phyloP scores from a whole-genome alignment of 2,888 invertebrate genomes.

The Patella ulyssiponensis region DNA sequence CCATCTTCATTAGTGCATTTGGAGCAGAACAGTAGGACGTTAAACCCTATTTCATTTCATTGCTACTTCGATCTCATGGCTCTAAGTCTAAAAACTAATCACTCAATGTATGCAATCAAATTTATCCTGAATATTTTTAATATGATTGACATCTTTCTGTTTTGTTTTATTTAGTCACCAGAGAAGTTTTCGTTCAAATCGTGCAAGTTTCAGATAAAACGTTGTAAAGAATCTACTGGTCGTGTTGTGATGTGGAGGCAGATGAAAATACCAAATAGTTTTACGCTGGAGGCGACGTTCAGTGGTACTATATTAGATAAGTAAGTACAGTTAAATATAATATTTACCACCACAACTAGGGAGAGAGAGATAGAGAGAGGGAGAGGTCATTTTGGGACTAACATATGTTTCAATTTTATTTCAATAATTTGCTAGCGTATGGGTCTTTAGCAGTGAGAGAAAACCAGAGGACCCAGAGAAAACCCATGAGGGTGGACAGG shows the following conservation, averaged over 20 bases:
- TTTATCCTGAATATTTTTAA: too few relatives aligned
- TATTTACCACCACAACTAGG: background rate
- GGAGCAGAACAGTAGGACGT: too few relatives aligned
- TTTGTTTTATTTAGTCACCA: constrained; percentile 57
- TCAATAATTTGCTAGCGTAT: too few relatives aligned
- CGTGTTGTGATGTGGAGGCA: constrained; percentile 72
- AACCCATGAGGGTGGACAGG: too few relatives aligned
- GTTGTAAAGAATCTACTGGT: constrained; percentile 71
- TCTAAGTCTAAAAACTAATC: background rate
- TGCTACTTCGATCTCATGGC: background rate
- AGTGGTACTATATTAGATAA: constrained; percentile 69
- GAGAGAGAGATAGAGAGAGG: background rate
- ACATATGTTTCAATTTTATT: too few relatives aligned
- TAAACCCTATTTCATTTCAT: background rate
- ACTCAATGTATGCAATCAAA: background rate
- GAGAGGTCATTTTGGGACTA: too few relatives aligned
- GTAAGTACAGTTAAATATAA: constrained; percentile 44
- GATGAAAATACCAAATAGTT: constrained; percentile 68
- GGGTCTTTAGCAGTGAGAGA: too few relatives aligned
- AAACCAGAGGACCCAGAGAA: too few relatives aligned
- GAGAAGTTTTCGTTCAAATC: constrained; percentile 69
- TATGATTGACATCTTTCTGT: background rate
- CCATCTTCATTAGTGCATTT: too few relatives aligned
- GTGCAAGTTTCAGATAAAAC: constrained; percentile 69
- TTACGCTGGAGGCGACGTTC: constrained; percentile 71